These are phyloP conservation scores for Pseudopodoces humilis DNA, from an alignment of 2,113 vertebrate genomes.

Conservation along the genomic window DNA sequence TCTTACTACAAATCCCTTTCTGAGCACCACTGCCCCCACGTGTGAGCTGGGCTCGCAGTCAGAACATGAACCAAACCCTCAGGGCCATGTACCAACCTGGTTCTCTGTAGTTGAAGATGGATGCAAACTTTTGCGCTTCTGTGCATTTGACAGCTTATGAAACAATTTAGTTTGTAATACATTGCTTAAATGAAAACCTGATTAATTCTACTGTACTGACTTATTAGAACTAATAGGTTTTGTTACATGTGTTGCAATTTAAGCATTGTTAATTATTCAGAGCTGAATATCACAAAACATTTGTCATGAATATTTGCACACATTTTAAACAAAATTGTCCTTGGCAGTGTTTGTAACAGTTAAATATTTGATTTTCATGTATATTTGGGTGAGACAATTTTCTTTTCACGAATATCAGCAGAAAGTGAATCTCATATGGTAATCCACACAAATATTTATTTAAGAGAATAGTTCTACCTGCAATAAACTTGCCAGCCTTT, in stretches of 20 bases:
- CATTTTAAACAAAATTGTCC: slow-evolving; percentile 67
- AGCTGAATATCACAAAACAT: slow-evolving; percentile 65
- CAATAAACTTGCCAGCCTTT: background rate
- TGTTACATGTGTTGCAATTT: slow-evolving; percentile 65
- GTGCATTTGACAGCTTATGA: slow-evolving; percentile 59
- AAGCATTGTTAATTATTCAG: slow-evolving; percentile 68
- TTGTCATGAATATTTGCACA: slow-evolving; percentile 69
- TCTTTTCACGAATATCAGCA: slow-evolving; percentile 26
- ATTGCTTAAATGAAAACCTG: slow-evolving; percentile 65
- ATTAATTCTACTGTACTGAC: slow-evolving; percentile 70
- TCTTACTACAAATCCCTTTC: background rate
- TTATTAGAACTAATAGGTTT: slow-evolving; percentile 64
- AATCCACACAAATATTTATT: slow-evolving; percentile 46
- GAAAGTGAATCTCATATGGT: slow-evolving; percentile 17
- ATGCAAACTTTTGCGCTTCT: slow-evolving; percentile 41
- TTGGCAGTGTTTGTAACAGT: slow-evolving; percentile 60
- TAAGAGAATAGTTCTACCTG: slow-evolving; percentile 21
- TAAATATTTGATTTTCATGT: slow-evolving; percentile 68
- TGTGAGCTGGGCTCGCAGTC: background rate
- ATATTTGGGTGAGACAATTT: slow-evolving; percentile 52
- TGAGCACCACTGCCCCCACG: background rate
- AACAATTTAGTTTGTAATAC: slow-evolving; percentile 70
- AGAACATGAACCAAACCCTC: background rate
- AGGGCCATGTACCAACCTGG: background rate
- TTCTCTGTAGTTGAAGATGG: background rate